phyloP scores from a whole-genome alignment of 2,797 vertebrate genomes.

The Crenichthys baileyi region DNA sequence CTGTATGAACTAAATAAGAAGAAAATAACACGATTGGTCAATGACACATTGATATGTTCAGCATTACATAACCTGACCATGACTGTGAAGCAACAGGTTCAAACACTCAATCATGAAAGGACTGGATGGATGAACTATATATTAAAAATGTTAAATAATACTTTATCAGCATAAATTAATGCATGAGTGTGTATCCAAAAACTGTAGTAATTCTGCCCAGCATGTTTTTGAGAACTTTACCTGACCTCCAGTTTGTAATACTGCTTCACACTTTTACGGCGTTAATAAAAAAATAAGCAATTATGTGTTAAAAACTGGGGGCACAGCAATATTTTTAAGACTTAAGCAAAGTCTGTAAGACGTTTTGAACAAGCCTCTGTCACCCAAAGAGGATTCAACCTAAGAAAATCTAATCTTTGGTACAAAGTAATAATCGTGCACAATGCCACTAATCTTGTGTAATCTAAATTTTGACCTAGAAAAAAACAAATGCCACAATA shows the following conservation, averaged over 20 bases:
- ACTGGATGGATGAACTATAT: too few relatives aligned
- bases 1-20: too few relatives aligned
- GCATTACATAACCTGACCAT: too few relatives aligned
- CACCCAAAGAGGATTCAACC: not conserved
- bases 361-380: not conserved
- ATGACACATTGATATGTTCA: too few relatives aligned
- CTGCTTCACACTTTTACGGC: not conserved
- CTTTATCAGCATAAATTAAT: too few relatives aligned
- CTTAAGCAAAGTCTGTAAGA: not conserved
- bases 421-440: constrained; percentile 5
- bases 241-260: not conserved
- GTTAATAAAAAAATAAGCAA: not conserved
- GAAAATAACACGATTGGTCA: too few relatives aligned
- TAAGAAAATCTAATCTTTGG: constrained; percentile 11
- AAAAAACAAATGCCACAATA: not conserved
- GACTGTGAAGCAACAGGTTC: too few relatives aligned
- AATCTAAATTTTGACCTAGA: constrained; percentile 7
- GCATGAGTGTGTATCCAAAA: too few relatives aligned
- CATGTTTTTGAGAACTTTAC: too few relatives aligned
- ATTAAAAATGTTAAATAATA: too few relatives aligned
- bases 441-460: constrained; percentile 11
- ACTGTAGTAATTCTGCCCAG: too few relatives aligned
- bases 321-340: not conserved
- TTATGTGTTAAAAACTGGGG: not conserved
- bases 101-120: too few relatives aligned